A percentile compares a stretch with the other conserved stretches of the same genome.
phyloP scores from a whole-genome alignment of 2,113 vertebrate genomes.

The Platichthys flesus region DNA sequence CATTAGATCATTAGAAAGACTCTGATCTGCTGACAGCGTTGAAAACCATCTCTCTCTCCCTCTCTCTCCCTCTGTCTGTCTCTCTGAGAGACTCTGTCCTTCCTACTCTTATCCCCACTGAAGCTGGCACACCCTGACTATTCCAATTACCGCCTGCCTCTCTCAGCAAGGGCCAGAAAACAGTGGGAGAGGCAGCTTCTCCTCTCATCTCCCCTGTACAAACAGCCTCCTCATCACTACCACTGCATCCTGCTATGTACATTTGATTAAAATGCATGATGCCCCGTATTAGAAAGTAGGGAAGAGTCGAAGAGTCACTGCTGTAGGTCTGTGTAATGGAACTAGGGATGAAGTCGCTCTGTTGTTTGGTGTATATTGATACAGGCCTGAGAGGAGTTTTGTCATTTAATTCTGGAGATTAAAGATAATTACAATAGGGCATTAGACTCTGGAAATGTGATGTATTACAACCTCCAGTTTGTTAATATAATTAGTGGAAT shows the following conservation, averaged over 20 bases:
- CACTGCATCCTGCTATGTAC: constrained; percentile 48
- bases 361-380: constrained; percentile 34
- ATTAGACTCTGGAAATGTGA: constrained; percentile 43
- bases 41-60: constrained; percentile 51
- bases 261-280: constrained; percentile 60
- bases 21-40: constrained; percentile 72
- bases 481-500: constrained; percentile 34
- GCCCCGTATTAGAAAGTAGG: constrained; percentile 18
- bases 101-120: constrained; percentile 62
- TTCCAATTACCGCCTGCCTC: constrained; percentile 69
- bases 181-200: constrained; percentile 54
- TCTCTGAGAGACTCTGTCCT: constrained; percentile 48
- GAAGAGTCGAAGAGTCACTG: constrained; percentile 17
- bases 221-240: constrained; percentile 40
- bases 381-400: constrained; percentile 27
- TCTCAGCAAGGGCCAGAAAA: constrained; percentile 56
- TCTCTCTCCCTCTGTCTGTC: constrained; percentile 26
- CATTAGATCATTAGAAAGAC: constrained; percentile 76
- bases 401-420: constrained; percentile 30
- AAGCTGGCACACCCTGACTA: constrained; percentile 69
- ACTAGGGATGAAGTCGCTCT: constrained; percentile 24
- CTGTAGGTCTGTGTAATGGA: constrained; percentile 35
- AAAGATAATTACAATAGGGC: constrained; percentile 38
- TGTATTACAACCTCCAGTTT: constrained; percentile 37
- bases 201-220: constrained; percentile 60